Conservation (phyloP, 2,113 vertebrate genomes). For the Plecotus auritus region DNA sequence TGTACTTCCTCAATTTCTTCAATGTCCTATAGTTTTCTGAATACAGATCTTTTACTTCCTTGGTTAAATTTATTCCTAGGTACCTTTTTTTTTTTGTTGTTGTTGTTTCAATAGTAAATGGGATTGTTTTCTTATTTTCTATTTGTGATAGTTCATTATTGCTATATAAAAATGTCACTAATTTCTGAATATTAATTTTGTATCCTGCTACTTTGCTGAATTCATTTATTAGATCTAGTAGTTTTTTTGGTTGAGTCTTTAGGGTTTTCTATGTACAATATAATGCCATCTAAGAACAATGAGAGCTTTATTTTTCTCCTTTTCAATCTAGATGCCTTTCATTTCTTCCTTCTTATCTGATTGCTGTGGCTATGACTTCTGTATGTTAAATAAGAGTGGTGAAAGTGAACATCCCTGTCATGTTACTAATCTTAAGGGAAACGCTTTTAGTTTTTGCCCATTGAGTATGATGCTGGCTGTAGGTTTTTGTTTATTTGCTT, state of each 20-base stretch:
- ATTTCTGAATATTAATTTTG: neutral
- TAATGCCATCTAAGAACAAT: too few relatives aligned
- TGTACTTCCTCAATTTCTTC: neutral
- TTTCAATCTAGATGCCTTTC: too few relatives aligned
- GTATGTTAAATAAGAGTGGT: too few relatives aligned
- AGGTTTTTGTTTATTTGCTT: too few relatives aligned
- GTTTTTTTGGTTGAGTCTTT: neutral
- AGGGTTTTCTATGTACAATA: too few relatives aligned
- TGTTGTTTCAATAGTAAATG: neutral
- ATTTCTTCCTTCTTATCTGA: too few relatives aligned
- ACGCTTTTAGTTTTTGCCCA: too few relatives aligned
- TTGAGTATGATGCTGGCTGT: too few relatives aligned
- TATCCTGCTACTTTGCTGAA: neutral
- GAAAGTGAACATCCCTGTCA: too few relatives aligned
- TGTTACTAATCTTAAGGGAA: too few relatives aligned
- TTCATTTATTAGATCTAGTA: neutral
- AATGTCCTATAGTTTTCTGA: neutral
- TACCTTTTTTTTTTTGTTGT: neutral
- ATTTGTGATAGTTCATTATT: neutral
- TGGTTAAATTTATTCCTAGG: neutral
- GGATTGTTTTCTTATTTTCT: neutral
- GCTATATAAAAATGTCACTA: neutral
- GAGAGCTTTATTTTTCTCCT: too few relatives aligned
- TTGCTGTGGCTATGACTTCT: too few relatives aligned
- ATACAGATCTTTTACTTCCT: neutral